Evolutionary conservation across 2,113 vertebrate genomes (phyloP), one percentile per base, ranked within the genome.

Genomic region (Protobothrops mucrosquamatus): DNA sequence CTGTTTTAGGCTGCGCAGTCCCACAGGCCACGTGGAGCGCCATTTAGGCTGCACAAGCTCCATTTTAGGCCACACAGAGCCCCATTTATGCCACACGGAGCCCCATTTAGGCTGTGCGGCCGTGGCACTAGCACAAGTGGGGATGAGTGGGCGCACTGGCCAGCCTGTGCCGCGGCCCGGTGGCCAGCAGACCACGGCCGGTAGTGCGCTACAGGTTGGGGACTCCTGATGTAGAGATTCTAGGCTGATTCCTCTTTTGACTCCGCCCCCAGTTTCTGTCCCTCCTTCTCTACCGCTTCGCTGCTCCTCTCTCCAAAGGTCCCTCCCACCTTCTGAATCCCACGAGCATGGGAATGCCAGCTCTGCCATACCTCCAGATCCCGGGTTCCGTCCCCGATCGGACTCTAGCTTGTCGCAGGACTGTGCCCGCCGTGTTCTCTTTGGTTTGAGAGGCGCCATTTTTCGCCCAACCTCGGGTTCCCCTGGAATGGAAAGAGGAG

Each of bases 361-460:
- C 4, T 6, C 51, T 0, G 20, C 51, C n/a, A 86, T 74, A 92
- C 94, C 95, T 90, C 91, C 46, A n/a, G 94, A 92, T 95, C 96
- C 96, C 11, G 92, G 94, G 14, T 95, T 92, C 29, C 81, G 54
- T 88, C 97, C 96, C 52, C 95, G 94, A 0, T 97, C 96, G 3
- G 97, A 96, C 1, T 97, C 97, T 88, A 97, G 95, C 91, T 97
- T 97, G 95, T 97, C 97, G 7, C 97, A 97, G 51, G 97, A 97
- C 94, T 97, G 97, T 2, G 97, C 96, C n/a, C 97, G 93, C 15
- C 97, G 95, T 3, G 97, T 97, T 92, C 97, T 94, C 95, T 97
- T 97, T 92, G 97, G 97, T 29, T 97, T 97, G 91, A 97, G 93
- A 2, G 97, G 97, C 5, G 96, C 96, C 2, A 94, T 93, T 46